Conservation (phyloP, 2,797 vertebrate species). For the Myotis planiceps region DNA sequence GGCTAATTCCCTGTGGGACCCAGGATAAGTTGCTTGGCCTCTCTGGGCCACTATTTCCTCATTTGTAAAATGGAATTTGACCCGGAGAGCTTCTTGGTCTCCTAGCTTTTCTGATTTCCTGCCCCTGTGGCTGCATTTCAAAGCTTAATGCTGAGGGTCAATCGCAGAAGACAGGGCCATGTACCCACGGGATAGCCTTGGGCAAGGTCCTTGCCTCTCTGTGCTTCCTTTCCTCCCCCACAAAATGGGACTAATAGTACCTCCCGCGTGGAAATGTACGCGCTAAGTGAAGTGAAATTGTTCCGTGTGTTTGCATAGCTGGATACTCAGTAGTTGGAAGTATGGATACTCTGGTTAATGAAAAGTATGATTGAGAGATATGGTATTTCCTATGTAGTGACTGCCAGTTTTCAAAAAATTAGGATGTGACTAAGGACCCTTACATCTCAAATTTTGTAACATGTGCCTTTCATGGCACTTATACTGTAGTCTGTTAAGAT, state of each 20-base stretch:
- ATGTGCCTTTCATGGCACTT: not conserved
- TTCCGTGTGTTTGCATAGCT: not conserved
- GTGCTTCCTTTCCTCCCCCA: not conserved
- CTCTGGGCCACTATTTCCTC: not conserved
- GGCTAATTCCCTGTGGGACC: not conserved
- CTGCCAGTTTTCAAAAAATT: not conserved
- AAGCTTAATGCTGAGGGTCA: not conserved
- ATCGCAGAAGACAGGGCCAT: not conserved
- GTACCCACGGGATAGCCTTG: accelerated
- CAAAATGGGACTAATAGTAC: not conserved
- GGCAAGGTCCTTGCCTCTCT: not conserved
- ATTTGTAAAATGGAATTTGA: not conserved
- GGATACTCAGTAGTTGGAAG: not conserved
- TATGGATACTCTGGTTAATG: not conserved
- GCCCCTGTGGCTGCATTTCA: not conserved
- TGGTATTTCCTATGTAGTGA: not conserved
- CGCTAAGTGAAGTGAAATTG: not conserved
- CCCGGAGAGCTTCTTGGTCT: not conserved
- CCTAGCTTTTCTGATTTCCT: not conserved
- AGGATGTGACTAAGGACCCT: not conserved
- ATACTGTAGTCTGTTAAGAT: accelerated
- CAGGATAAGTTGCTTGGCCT: not conserved
- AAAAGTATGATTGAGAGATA: not conserved
- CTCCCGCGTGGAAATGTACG: not conserved
- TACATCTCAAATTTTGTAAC: not conserved